Conservation (phyloP, 2,113 vertebrate genomes). For the Amazona guildingii region DNA sequence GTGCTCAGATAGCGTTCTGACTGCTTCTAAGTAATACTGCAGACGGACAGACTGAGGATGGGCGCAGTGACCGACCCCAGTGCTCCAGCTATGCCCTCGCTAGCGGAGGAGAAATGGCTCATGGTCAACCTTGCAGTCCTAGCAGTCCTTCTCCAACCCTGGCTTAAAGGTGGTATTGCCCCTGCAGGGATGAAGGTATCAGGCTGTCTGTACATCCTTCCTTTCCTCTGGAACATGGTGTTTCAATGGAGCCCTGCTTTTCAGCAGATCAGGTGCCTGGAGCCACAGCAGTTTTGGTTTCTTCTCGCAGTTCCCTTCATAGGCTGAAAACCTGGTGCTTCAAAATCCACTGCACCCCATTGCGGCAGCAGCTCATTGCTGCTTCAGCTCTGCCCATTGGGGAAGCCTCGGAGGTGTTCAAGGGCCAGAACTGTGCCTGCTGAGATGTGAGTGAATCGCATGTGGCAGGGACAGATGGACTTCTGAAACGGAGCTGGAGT, state of each 20-base stretch:
- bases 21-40: neutral
- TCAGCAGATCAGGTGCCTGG: neutral
- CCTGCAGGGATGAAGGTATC: neutral
- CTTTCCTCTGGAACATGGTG: neutral
- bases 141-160: neutral
- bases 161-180: neutral
- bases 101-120: neutral
- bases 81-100: neutral
- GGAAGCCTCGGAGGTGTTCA: rapidly evolving
- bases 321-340: rapidly evolving
- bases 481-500: neutral
- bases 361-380: rapidly evolving
- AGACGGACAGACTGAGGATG: neutral
- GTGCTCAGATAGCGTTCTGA: neutral
- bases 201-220: neutral
- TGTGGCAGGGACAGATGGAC: constrained; percentile 36
- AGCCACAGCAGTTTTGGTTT: rapidly evolving
- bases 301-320: neutral
- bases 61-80: neutral
- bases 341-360: rapidly evolving
- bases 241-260: neutral
- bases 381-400: neutral
- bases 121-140: neutral
- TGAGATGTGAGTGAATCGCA: neutral
- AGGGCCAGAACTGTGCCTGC: neutral